Evolutionary conservation across 2,888 invertebrate genomes (phyloP), one percentile per base, ranked within the genome.

Genomic region (Eilema sororculum): DNA sequence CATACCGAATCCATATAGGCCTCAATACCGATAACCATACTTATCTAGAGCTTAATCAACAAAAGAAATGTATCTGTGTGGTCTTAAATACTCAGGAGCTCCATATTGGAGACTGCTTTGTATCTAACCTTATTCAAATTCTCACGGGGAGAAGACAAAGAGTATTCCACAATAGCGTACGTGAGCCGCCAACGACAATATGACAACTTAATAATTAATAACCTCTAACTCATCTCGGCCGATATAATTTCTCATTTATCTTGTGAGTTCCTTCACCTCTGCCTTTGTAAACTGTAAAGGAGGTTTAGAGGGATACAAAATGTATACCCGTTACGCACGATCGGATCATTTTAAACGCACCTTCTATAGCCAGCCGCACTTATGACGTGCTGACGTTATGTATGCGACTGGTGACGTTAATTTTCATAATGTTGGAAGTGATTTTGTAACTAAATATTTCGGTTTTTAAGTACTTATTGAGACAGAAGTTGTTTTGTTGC

Each of bases 121-220:
- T 91, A 80, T 80, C 84, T 79, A 85, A 84, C 87, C 86, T 87
- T 86, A 89, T 90, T 90, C 88, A 87, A 89, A 92, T 91, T 94
- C 94, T 94, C 95, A 95, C 95, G 93, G 89, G 84, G 78, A 80
- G 87, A 80, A 93, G 91, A 95, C 95, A 94, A 95, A 94, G 88
- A 86, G 66, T 56, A 76, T 67, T 68, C 85, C 82, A 94, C 93
- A 94, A 94, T 91, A 81, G 86, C 78, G 87, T 91, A 92, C 94
- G 94, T 93, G 93, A 91, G 90, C 87, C 89, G 83, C 86, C 82
- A 82, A 80, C 85, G 93, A 93, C 94, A 92, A 91, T 93, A 90
- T 94, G 95, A 93, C 95, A 92, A 88, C 93, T 93, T 91, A 91
- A 93, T 95, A 95, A 95, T 95, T 95, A 95, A 95, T 95, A 94